Evolutionary conservation across 2,797 vertebrate species (phyloP), one percentile per base, ranked within the genome.

Genomic region (Acrossocheilus wenchowensis): DNA sequence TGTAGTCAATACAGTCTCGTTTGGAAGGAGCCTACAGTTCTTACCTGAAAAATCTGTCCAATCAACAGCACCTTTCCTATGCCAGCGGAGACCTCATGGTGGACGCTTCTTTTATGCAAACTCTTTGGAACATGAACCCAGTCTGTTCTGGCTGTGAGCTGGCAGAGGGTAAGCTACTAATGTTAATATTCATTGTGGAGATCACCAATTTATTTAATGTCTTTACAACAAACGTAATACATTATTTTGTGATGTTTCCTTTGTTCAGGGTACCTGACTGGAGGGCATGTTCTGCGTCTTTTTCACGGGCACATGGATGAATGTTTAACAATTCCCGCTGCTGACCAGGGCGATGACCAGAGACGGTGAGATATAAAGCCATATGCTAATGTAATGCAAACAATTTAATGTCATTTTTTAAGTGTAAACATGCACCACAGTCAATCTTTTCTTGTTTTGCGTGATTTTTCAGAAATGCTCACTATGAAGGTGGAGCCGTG

Each of bases 301-400:
- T 99, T 98, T 89, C 98, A 98, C 0, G 98, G 97, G 60, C 98
- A 99, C 91, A 99, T 99, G 98, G 98, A 98, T 1, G 98, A 99
- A 89, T 98, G 97, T 92, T 91, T 99, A 90, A 97, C 97, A 50
- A 97, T 98, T 81, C 95, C 97, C 48, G 93, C 94, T 48, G 95
- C 97, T 36, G 97, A 99, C 71, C 97, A 96, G 89, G 97, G 97
- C 3, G 97, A 98, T 0, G 97, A 98, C 90, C 97, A 98, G 88
- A 96, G 97, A 94, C 96, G 96, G 97, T 98, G 85, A 83, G 68
- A 82, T 41, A 8, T 34, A 41, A 43, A 72, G 60, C 72, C 14
- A 39, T 6, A 30, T 62, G 26, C 15, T 23, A 17, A 39, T 26
- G 23, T 57, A 45, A 81, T 85, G 43, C 62, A 57, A 30, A 11